Base-by-base conservation (phyloP, 2,888 invertebrate genomes). In the Ariolimax columbianus region DNA sequence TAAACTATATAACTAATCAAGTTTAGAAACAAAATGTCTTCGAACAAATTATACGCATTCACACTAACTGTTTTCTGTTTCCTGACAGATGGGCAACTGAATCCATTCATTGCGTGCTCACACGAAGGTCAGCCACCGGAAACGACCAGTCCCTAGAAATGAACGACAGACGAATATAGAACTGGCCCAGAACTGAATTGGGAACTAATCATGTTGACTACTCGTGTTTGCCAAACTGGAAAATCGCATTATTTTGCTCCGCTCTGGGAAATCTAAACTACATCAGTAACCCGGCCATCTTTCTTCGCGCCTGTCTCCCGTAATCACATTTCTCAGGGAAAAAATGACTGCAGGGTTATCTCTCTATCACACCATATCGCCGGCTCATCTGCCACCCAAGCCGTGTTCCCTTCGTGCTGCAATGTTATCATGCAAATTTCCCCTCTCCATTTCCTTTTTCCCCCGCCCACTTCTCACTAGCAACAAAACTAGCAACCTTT, bases 151-250 rank as follows among this genome's bases (percentile, higher is more conserved):
- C 43, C 43, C 73, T 7, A 11, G 1, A 72, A 19, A 72, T 66
- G 66, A 33, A 33, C 66, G 38, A 38, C 40, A 72, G 72, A 11
- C 0, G 14, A 30, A 30, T 43, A 73, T 73, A 11, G 43, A n/a
- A 73, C 47, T 6, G 30, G 66, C 33, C 66, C 1, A n/a, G n/a
- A n/a, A n/a, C n/a, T n/a, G n/a, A n/a, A n/a, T 11, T 33, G 0
- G 66, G 19, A 26, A 43, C 43, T 73, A 73, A 73, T 73, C 73
- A 73, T 30, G 73, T 47, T 30, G 43, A 73, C 73, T 30, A 26
- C n/a, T 14, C 43, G n/a, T 73, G 43, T 73, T 43, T 73, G 73
- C n/a, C 73, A 40, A 73, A 30, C 43, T 43, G n/a, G 73, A 40
- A 73, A 73, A 73, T 73, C 17, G 73, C 17, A 66, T 66, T 66